These are phyloP conservation scores for Crotalus viridis DNA, from an alignment of 2,113 vertebrate genomes.

Conservation along the genomic window DNA sequence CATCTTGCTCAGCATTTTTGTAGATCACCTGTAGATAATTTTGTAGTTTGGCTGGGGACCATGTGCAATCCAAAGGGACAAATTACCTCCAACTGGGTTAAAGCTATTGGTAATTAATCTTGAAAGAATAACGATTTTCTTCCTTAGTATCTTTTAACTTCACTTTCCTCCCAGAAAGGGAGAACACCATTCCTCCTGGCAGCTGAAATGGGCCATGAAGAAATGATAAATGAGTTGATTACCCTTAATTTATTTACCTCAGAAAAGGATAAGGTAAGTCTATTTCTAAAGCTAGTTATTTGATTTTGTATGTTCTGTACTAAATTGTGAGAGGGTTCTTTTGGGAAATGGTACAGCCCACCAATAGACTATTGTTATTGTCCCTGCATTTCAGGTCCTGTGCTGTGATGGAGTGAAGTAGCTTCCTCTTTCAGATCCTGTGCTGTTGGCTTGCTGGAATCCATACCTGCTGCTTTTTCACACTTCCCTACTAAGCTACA, in stretches of 20 bases:
- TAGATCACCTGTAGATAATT: background rate
- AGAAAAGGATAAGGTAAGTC: slow-evolving; percentile 80
- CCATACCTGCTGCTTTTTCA: background rate
- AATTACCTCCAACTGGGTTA: background rate
- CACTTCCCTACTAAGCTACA: background rate
- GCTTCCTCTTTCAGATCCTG: background rate
- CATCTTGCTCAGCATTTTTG: no score
- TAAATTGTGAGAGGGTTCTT: background rate
- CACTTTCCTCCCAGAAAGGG: slow-evolving; percentile 75
- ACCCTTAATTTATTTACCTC: slow-evolving; percentile 79
- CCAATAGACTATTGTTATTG: background rate
- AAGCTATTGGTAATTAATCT: background rate
- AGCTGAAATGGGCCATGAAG: slow-evolving; percentile 77
- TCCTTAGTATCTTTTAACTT: slow-evolving; percentile 23
- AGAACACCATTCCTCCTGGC: slow-evolving; percentile 81
- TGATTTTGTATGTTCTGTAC: background rate
- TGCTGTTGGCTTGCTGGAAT: background rate
- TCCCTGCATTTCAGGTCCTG: background rate
- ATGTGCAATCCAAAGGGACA: background rate
- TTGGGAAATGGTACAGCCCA: background rate
- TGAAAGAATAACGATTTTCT: background rate
- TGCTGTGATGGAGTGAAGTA: background rate
- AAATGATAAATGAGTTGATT: slow-evolving; percentile 79
- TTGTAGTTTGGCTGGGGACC: background rate
- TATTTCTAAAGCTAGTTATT: background rate